These are phyloP conservation scores for Nephila pilipes DNA, from an alignment of 1,140 invertebrate genomes.

Conservation along the genomic window DNA sequence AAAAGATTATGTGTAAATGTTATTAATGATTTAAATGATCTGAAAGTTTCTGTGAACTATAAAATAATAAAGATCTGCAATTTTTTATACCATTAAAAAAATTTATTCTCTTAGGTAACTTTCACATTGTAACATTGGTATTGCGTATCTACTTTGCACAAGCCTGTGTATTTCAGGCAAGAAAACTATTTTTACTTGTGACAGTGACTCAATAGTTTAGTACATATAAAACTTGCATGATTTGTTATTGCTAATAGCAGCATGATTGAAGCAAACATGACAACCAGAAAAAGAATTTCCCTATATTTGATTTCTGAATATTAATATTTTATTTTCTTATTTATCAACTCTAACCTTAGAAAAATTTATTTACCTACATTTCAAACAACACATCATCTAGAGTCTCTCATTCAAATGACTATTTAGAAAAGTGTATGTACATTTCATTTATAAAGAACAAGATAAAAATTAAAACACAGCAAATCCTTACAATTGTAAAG, in stretches of 20 bases:
- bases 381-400: slow-evolving; percentile 56
- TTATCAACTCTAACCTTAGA: slow-evolving; percentile 55
- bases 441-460: slow-evolving; percentile 74
- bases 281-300: slow-evolving; percentile 40
- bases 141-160: slow-evolving; percentile 45
- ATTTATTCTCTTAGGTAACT: slow-evolving; percentile 32
- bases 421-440: slow-evolving; percentile 75
- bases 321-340: slow-evolving; percentile 20
- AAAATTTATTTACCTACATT: slow-evolving; percentile 63
- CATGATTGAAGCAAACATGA: slow-evolving; percentile 54
- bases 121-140: slow-evolving; percentile 49
- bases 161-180: slow-evolving; percentile 36
- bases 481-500: slow-evolving; percentile 66
- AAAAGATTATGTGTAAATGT: too few relatives aligned
- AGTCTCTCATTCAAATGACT: slow-evolving; percentile 55
- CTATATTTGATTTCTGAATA: slow-evolving; percentile 49
- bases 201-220: slow-evolving; percentile 27
- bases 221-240: slow-evolving; percentile 17
- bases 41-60: not conserved
- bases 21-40: not conserved
- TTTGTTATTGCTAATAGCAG: slow-evolving; percentile 53
- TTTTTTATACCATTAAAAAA: slow-evolving; percentile 50
- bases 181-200: slow-evolving; percentile 35
- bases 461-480: slow-evolving; percentile 77
- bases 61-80: slow-evolving; percentile 33